Evolutionary conservation across 2,113 vertebrate species (phyloP).

Genomic region (Sinocyclocheilus anshuiensis): DNA sequence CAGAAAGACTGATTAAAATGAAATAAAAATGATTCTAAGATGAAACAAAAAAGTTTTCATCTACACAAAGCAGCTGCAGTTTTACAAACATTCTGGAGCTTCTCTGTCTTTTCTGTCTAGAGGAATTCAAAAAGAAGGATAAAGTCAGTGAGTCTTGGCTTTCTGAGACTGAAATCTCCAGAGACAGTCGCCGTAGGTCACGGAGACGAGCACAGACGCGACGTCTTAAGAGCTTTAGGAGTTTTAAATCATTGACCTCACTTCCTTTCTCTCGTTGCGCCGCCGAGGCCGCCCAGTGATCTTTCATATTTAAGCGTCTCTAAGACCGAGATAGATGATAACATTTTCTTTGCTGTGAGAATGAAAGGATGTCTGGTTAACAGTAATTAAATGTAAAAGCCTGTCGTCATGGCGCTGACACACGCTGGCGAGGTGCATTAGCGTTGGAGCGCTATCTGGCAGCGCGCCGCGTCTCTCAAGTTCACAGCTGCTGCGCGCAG

Average conservation of each 20-base stretch:
- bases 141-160: not conserved
- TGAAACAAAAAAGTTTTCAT: too few species aligned
- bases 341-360: not conserved
- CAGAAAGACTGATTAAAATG: too few species aligned
- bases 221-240: not conserved
- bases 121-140: not conserved
- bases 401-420: not conserved
- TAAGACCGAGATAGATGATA: not conserved
- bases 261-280: not conserved
- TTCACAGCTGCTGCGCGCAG: conserved; percentile 37
- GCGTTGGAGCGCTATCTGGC: conserved; percentile 14
- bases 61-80: not conserved
- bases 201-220: not conserved
- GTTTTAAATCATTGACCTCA: not conserved
- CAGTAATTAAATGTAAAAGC: not conserved
- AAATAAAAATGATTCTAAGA: too few species aligned
- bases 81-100: not conserved
- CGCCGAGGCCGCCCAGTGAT: not conserved
- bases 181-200: not conserved
- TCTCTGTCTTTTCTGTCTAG: not conserved
- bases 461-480: conserved; percentile 40
- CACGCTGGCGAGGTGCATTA: not conserved
- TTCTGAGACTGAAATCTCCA: not conserved
- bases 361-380: not conserved
- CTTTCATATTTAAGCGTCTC: not conserved